Conservation (phyloP, 1,140 invertebrate species). For the Ostrea edulis region DNA sequence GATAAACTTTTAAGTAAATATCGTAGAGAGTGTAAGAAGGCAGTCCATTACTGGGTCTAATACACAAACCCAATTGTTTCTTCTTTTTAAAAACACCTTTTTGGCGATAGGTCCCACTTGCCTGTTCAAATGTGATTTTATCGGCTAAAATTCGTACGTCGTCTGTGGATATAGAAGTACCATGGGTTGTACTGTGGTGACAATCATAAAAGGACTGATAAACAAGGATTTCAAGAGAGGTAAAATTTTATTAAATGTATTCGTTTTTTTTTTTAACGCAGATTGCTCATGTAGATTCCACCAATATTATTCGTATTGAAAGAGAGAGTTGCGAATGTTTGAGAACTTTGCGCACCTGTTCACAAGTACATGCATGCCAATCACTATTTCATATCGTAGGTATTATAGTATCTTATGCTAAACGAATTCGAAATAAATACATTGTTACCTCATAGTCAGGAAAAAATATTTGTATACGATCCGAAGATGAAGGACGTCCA, state of each 20-base stretch:
- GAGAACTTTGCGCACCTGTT: too few species aligned
- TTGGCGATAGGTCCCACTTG: neutral
- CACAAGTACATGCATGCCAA: too few species aligned
- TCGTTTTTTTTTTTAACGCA: too few species aligned
- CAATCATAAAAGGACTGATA: neutral
- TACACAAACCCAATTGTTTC: neutral
- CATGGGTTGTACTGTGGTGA: neutral
- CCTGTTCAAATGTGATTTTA: constrained; percentile 20
- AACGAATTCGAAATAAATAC: too few species aligned
- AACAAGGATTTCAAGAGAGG: neutral
- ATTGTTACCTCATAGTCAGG: too few species aligned
- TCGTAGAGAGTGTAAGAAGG: neutral
- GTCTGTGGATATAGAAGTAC: neutral
- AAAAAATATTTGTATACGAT: too few species aligned
- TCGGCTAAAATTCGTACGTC: neutral
- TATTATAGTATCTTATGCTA: too few species aligned
- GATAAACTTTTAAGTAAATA: constrained; percentile 8
- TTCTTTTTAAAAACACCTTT: neutral
- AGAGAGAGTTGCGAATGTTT: too few species aligned
- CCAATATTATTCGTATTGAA: too few species aligned
- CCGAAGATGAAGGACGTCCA: too few species aligned
- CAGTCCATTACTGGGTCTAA: neutral
- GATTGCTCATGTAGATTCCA: too few species aligned
- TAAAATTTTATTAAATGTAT: neutral
- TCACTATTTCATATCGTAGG: too few species aligned